Evolutionary conservation across 2,888 invertebrate genomes (phyloP), one percentile per base, ranked within the genome.

Genomic region (Rhyacophila evoluta): DNA sequence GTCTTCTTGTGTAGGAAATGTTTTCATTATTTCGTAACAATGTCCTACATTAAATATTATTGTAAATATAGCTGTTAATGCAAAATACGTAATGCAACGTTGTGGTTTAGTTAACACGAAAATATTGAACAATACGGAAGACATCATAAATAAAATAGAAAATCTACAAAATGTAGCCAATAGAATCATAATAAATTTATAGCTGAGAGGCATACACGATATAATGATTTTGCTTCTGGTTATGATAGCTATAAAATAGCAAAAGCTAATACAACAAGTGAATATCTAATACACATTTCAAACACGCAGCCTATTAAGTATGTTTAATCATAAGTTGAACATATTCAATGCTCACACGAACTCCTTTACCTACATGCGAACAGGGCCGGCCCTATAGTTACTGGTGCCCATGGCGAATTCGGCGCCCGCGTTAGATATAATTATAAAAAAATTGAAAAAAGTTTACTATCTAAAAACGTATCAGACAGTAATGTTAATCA

Each of bases 271-370:
- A 55, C 19, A 19, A 55, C 19, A 55, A 33, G 15, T 55, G 1
- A 55, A 19, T 55, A 19, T 55, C 15, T 19, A 55, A 55, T 19
- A 19, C 55, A 19, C 19, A 19, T 55, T 55, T 55, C 15, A 55
- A 55, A 55, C 19, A 19, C 55, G 55, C 19, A 19, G 55, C 19
- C 55, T 19, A 55, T 55, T 55, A 55, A 55, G 10, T 55, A 6
- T 10, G 55, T 55, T 55, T 5, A 55, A 5, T 55, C 19, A 19
- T 19, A 19, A 55, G 1, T 19, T 25, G 55, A 25, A 19, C 19
- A 55, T 55, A 19, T 55, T 55, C 55, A 25, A 55, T 55, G 55
- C 19, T 55, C 55, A 25, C 55, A 55, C 55, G 55, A 55, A 19
- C 55, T 12, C 12, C 8, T 12, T 55, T 33, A 33, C 29, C 29